Percentiles rank a stretch among this genome's conserved stretches.
Evolutionary conservation across 2,888 invertebrate genomes (phyloP).

Genomic region (Panorpa germanica): DNA sequence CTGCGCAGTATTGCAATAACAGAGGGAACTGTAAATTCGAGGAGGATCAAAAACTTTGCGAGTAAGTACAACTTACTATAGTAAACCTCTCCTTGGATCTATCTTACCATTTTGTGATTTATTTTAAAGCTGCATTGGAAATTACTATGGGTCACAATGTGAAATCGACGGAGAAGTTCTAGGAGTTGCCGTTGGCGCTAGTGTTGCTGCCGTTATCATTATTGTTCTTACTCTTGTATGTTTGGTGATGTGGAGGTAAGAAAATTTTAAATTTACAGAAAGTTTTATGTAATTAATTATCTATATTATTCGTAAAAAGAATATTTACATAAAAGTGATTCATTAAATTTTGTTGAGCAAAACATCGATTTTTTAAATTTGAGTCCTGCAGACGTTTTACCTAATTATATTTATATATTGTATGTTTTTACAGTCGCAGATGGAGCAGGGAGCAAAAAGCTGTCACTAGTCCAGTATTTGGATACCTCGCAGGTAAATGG

Average conservation of each 20-base stretch:
- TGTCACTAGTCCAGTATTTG: slow-evolving; percentile 67
- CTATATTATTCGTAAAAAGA: no score
- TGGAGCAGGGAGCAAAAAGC: slow-evolving; percentile 82
- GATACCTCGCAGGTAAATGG: slow-evolving; percentile 61
- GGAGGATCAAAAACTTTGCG: slow-evolving; percentile 55
- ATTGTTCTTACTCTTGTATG: slow-evolving; percentile 74
- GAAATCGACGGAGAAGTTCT: slow-evolving; percentile 85
- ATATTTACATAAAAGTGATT: no score
- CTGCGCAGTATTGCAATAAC: slow-evolving; percentile 61
- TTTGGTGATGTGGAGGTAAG: slow-evolving; percentile 77
- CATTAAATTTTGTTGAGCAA: no score
- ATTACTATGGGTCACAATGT: slow-evolving; percentile 74
- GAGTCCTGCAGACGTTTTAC: no score
- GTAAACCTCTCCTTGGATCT: background rate
- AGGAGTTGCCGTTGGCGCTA: slow-evolving; percentile 79
- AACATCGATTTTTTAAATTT: no score
- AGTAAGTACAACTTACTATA: slow-evolving; percentile 30
- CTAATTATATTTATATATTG: no score
- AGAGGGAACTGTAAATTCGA: slow-evolving; percentile 67
- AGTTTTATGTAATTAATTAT: slow-evolving; percentile 1
- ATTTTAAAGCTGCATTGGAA: slow-evolving; percentile 51
- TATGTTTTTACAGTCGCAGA: slow-evolving; percentile 40
- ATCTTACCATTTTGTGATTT: slow-evolving; percentile 20
- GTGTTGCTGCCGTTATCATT: slow-evolving; percentile 72
- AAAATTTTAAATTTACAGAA: slow-evolving; percentile 3